Evolutionary conservation across 2,113 vertebrate species (phyloP).

Genomic region (Hymenochirus boettgeri): DNA sequence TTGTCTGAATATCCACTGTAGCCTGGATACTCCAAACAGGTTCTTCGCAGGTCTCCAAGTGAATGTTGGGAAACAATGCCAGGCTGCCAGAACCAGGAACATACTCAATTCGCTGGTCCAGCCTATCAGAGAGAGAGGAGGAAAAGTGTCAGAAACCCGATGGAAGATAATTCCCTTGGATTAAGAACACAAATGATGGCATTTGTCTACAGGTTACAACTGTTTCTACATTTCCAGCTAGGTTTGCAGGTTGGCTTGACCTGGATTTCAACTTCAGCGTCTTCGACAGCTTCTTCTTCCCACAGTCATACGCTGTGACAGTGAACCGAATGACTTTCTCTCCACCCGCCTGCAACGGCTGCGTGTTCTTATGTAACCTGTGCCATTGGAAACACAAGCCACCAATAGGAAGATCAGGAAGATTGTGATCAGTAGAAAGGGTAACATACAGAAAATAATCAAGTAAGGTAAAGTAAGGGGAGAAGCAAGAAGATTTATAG

Average conservation of each 20-base stretch:
- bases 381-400: slow-evolving; percentile 11
- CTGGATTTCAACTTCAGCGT: slow-evolving; percentile 89
- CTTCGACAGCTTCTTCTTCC: slow-evolving; percentile 91
- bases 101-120: slow-evolving; percentile 94
- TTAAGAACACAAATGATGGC: neutral
- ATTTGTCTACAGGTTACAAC: neutral
- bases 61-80: slow-evolving; percentile 86
- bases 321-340: slow-evolving; percentile 88
- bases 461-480: neutral
- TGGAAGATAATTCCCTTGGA: neutral
- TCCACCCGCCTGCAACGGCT: slow-evolving; percentile 86
- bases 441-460: neutral
- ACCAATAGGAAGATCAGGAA: neutral
- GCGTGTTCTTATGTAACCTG: slow-evolving; percentile 96
- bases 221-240: slow-evolving; percentile 72
- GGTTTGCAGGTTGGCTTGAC: slow-evolving; percentile 97
- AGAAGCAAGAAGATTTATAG: slow-evolving; percentile 4
- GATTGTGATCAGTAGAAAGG: neutral
- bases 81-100: slow-evolving; percentile 84
- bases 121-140: slow-evolving; percentile 60
- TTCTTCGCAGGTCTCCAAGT: slow-evolving; percentile 93
- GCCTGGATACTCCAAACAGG: slow-evolving; percentile 96
- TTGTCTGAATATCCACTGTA: slow-evolving; percentile 92
- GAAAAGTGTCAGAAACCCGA: no score
- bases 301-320: slow-evolving; percentile 96